Evolutionary conservation across 2,888 invertebrate genomes (phyloP).

Genomic region (Tetanocera ferruginea): DNA sequence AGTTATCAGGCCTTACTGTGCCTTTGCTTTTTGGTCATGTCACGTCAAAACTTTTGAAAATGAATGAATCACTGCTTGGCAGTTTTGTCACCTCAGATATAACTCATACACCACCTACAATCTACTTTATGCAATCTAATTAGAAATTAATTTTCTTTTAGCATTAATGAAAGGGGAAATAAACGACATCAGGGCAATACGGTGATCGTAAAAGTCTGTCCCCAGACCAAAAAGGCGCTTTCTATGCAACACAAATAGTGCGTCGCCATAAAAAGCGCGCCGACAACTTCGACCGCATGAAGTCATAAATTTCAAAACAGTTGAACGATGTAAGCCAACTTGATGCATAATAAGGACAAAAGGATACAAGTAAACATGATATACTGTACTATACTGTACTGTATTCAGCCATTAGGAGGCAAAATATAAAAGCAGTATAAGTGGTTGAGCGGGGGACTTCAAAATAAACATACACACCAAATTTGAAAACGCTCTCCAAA

Average conservation of each 20-base stretch:
- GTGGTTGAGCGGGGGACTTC: no score
- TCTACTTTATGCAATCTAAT: conserved; percentile 32
- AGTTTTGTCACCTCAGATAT: background rate
- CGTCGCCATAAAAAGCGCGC: background rate
- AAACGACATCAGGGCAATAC: background rate
- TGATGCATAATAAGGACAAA: conserved; percentile 7
- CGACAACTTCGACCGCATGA: conserved; percentile 40
- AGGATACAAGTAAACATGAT: no score
- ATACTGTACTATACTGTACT: no score
- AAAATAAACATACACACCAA: no score
- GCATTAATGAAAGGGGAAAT: background rate
- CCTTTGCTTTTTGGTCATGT: no score
- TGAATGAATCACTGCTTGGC: background rate
- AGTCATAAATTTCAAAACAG: conserved; percentile 62
- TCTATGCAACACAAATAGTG: background rate
- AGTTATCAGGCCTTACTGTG: no score
- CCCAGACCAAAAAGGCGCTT: background rate
- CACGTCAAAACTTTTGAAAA: no score
- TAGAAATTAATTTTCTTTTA: conserved; percentile 34
- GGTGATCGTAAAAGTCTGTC: conserved; percentile 17
- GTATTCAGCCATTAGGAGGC: no score
- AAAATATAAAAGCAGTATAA: no score
- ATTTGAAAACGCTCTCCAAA: no score
- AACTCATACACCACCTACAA: background rate
- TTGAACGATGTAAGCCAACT: conserved; percentile 41